Base-by-base conservation (phyloP, 1,140 invertebrate genomes). In the Habropoda laboriosa region DNA sequence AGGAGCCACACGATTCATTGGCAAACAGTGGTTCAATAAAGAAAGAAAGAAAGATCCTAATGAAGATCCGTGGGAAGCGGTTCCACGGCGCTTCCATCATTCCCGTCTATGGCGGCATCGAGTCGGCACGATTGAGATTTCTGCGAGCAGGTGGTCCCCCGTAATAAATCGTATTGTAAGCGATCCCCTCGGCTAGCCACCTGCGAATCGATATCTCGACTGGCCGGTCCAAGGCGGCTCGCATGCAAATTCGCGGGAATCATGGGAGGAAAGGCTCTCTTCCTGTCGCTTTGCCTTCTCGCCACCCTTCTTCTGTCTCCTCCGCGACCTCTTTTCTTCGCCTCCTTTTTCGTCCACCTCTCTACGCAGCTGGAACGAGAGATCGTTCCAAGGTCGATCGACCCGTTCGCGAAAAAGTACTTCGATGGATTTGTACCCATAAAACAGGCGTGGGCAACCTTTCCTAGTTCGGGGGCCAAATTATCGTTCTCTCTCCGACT, bases 111-210 rank as follows among this genome's bases (percentile, higher is more conserved):
- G 80, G 82, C 81, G 87, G 81, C 80, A 83, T 79, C 74, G 80
- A 72, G 80, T 79, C 87, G 84, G 85, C 72, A 35, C 89, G 90
- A 91, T 91, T 91, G 89, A 91, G 89, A 91, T 91, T 91, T 91
- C 83, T 85, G 82, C 83, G 86, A 89, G 89, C 91, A 92, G 91
- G 91, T 92, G 91, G 89, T 90, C 87, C 86, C 79, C 76, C 60
- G 87, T 90, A 91, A 92, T 92, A 92, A 92, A 92, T 92, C 90
- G 90, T 90, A 92, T 92, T 92, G 91, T 92, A 91, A 92, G 90
- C 90, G 87, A 88, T 91, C 87, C 89, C 86, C 60, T 70, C 85
- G 84, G 70, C 83, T 87, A 91, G 86, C 90, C 91, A 92, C 90
- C 91, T 92, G 91, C 91, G 87, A 92, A 92, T 92, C 91, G 88